These are phyloP conservation scores for Aphelenchoides besseyi DNA, from an alignment of 1,140 invertebrate species.

Conservation along the genomic window DNA sequence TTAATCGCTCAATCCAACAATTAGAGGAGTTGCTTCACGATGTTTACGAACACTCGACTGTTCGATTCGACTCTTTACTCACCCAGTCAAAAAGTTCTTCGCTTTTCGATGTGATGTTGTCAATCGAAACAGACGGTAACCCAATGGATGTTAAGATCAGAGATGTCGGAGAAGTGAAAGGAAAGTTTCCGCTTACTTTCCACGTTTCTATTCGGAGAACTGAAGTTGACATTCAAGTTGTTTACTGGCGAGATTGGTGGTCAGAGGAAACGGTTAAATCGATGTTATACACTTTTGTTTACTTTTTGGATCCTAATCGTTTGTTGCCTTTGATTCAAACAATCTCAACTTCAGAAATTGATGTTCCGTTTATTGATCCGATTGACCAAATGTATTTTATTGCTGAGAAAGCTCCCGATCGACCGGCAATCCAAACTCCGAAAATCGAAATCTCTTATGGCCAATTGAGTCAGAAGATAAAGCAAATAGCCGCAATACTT, in stretches of 20 bases:
- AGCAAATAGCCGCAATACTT: neutral
- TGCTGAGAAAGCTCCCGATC: neutral
- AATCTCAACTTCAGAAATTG: neutral
- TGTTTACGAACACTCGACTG: slow-evolving; percentile 15
- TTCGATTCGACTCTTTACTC: slow-evolving; percentile 21
- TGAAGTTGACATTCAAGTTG: slow-evolving; percentile 8
- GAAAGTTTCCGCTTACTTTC: slow-evolving; percentile 26
- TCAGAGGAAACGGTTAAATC: neutral
- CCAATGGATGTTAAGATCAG: neutral
- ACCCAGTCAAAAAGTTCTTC: neutral
- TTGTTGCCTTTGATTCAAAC: neutral
- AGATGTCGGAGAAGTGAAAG: neutral
- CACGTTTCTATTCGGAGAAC: neutral
- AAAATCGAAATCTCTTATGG: neutral
- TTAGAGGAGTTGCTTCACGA: neutral
- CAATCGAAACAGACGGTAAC: slow-evolving; percentile 9
- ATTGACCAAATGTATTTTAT: neutral
- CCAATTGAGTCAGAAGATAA: neutral
- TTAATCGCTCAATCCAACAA: neutral
- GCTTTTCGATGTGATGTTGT: slow-evolving; percentile 32
- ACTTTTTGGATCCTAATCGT: neutral
- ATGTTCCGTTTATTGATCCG: neutral
- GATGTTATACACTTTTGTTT: neutral
- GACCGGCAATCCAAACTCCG: neutral
- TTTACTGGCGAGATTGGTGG: slow-evolving; percentile 7